phyloP scores from a whole-genome alignment of 2,797 vertebrate species.

The Hypotaenidia philippensis region DNA sequence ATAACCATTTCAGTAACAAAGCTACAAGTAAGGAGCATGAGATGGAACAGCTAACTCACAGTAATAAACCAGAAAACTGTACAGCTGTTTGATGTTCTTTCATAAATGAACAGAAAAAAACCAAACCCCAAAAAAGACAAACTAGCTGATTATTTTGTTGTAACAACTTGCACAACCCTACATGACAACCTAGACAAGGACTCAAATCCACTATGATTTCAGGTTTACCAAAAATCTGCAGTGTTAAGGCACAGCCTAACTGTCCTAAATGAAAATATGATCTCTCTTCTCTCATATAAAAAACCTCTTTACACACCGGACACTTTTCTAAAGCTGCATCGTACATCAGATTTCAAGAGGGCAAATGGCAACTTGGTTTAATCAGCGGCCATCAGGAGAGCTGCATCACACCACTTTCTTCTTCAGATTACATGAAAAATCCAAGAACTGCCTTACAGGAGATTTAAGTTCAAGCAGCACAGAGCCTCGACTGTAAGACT shows the following conservation, averaged over 20 bases:
- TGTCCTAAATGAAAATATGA: neutral
- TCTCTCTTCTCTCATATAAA: neutral
- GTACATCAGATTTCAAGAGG: neutral
- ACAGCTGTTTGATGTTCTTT: neutral
- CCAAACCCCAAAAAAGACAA: no score
- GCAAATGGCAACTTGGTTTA: conserved; percentile 24
- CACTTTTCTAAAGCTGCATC: neutral
- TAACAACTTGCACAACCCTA: neutral
- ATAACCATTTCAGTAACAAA: neutral
- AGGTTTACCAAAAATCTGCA: neutral
- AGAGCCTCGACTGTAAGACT: conserved; percentile 60
- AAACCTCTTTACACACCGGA: neutral
- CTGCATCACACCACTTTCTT: conserved; percentile 36
- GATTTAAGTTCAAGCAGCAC: conserved; percentile 53
- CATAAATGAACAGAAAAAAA: neutral
- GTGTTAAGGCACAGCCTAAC: neutral
- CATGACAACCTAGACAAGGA: neutral
- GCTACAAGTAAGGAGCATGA: neutral
- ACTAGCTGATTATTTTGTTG: neutral
- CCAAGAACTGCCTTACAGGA: conserved; percentile 42
- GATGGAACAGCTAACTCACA: neutral
- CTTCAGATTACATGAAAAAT: conserved; percentile 45
- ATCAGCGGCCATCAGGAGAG: conserved; percentile 21
- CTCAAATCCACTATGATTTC: neutral
- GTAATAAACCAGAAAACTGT: neutral